Percentiles rank a stretch among this genome's conserved stretches.
Evolutionary conservation across 92 coral and sea anemone genomes (phyloP).

Genomic region (Isaurus tuberculatus): DNA sequence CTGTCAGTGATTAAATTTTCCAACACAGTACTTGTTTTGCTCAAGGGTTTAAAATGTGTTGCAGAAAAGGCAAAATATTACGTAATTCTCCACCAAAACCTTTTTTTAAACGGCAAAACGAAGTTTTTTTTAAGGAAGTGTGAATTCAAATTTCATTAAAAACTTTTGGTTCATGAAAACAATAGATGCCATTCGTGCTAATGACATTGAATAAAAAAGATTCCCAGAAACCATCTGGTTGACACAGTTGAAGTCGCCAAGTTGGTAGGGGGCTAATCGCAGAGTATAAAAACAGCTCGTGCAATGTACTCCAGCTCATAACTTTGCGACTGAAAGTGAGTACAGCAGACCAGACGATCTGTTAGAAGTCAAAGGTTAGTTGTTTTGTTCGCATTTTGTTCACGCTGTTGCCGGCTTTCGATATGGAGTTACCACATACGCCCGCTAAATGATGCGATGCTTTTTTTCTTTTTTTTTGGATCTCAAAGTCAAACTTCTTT

Average conservation of each 20-base stretch:
- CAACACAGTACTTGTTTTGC: constrained; percentile 40
- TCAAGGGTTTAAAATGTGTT: constrained; percentile 33
- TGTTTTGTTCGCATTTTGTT: too few species aligned
- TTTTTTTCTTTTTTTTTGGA: neutral
- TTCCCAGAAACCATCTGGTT: constrained; percentile 35
- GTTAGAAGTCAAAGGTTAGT: constrained; percentile 14
- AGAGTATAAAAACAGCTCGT: constrained; percentile 25
- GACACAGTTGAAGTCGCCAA: constrained; percentile 12
- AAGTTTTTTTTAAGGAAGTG: neutral
- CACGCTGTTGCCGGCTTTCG: neutral
- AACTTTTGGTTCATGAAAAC: constrained; percentile 46
- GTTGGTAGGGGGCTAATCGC: constrained; percentile 50
- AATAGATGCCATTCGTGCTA: constrained; percentile 61
- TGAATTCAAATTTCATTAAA: constrained; percentile 4
- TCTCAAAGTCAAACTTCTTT: neutral
- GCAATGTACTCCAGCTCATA: neutral
- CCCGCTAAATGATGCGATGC: neutral
- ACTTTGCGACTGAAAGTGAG: neutral
- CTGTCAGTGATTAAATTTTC: constrained; percentile 39
- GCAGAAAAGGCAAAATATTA: constrained; percentile 20
- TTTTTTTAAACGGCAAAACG: neutral
- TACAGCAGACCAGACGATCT: neutral
- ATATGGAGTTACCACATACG: neutral
- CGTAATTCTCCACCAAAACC: neutral
- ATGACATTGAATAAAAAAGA: constrained; percentile 46